Evolutionary conservation across 2,797 vertebrate genomes (phyloP).

Genomic region (Lateolabrax maculatus): DNA sequence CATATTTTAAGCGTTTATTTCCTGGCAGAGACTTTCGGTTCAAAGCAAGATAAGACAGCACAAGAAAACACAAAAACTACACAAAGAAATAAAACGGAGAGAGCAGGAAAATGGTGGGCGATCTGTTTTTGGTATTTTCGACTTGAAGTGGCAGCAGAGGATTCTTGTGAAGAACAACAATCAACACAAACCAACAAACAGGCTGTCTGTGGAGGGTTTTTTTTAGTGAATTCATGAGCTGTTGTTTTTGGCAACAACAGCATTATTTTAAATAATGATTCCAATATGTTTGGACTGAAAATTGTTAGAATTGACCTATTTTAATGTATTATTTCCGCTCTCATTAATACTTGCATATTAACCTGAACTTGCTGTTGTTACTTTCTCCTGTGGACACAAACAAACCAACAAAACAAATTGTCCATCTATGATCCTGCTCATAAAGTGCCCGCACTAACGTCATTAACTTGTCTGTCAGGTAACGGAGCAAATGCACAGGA

Average conservation of each 20-base stretch:
- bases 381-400: background rate
- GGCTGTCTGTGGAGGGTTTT: too few relatives aligned
- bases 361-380: background rate
- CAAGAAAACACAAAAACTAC: background rate
- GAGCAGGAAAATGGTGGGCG: too few relatives aligned
- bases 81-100: background rate
- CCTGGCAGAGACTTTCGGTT: background rate
- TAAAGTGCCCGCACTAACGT: background rate
- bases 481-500: slow-evolving; percentile 92
- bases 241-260: background rate
- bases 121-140: too few relatives aligned
- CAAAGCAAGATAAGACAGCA: background rate
- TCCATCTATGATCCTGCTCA: background rate
- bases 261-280: too few relatives aligned
- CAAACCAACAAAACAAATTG: background rate
- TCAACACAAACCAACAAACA: too few relatives aligned
- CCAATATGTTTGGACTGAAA: too few relatives aligned
- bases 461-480: slow-evolving; percentile 79
- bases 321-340: background rate
- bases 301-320: too few relatives aligned
- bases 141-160: too few relatives aligned
- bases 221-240: background rate
- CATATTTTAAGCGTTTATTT: background rate
- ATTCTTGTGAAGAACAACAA: too few relatives aligned
- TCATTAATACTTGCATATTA: background rate